Conservation (phyloP, 2,797 vertebrate species). For the Lacerta viridis region DNA sequence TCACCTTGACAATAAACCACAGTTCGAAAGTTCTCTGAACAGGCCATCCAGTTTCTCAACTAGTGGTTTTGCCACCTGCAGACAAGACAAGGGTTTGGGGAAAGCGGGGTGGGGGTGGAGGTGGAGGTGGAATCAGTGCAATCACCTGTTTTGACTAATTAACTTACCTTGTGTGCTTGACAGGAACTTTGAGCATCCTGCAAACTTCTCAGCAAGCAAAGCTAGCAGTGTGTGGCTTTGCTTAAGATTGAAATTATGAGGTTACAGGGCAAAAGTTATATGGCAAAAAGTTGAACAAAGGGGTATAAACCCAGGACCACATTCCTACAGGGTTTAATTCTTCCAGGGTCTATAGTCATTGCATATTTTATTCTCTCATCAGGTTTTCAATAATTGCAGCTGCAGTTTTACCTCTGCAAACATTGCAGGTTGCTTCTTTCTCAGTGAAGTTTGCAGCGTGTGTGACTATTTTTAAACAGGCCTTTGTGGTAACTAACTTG, state of each 20-base stretch:
- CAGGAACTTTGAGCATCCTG: not conserved
- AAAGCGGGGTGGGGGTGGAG: too few relatives aligned
- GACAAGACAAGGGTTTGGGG: not conserved
- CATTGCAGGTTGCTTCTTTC: not conserved
- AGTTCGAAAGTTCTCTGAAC: not conserved
- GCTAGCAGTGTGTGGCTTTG: not conserved
- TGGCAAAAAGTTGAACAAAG: not conserved
- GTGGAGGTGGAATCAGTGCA: too few relatives aligned
- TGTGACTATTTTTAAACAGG: not conserved
- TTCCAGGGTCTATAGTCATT: not conserved
- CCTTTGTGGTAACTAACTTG: not conserved
- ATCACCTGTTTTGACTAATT: too few relatives aligned
- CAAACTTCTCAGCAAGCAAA: not conserved
- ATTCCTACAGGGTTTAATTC: not conserved
- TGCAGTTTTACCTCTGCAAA: slow-evolving; percentile 5
- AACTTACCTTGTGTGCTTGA: not conserved
- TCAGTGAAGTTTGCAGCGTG: not conserved
- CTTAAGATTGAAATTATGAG: not conserved
- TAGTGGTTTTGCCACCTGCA: not conserved
- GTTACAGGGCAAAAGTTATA: not conserved
- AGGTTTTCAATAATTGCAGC: not conserved
- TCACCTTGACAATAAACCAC: not conserved
- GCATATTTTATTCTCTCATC: not conserved
- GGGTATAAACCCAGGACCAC: not conserved
- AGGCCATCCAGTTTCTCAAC: too few relatives aligned